These are phyloP conservation scores for Leptopilina boulardi DNA, from an alignment of 1,140 invertebrate genomes.

Conservation along the genomic window DNA sequence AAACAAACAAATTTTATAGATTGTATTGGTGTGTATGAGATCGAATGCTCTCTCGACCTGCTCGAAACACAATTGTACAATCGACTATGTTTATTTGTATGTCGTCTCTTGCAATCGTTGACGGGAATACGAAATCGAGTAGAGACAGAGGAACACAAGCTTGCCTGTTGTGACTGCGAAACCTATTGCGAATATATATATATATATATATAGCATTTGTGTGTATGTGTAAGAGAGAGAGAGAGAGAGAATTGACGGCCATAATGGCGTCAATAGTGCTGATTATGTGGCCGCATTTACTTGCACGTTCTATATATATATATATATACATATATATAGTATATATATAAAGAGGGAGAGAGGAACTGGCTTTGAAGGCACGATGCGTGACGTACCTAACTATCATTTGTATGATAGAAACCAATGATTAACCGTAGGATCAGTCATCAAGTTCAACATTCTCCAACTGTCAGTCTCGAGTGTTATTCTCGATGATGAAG, in stretches of 20 bases:
- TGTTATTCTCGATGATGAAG: conserved; percentile 2
- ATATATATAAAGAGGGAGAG: too few relatives aligned
- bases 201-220: conserved; percentile 56
- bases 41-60: conserved; percentile 35
- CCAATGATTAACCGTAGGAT: neutral
- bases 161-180: conserved; percentile 41
- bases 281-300: conserved; percentile 67
- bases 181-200: conserved; percentile 46
- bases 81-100: conserved; percentile 53
- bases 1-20: conserved; percentile 29
- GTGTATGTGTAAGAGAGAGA: neutral
- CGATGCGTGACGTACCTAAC: neutral
- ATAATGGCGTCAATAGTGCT: conserved; percentile 70
- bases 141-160: conserved; percentile 35
- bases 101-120: conserved; percentile 50
- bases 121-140: conserved; percentile 45
- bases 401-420: neutral
- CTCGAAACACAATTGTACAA: conserved; percentile 41
- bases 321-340: too few relatives aligned
- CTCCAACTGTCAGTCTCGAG: conserved; percentile 18
- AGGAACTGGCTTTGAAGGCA: conserved; percentile 10
- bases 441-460: conserved; percentile 11
- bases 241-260: conserved; percentile 46
- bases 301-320: conserved; percentile 52
- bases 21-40: conserved; percentile 31